These are phyloP conservation scores for Calvadosia cruxmelitensis DNA, from an alignment of 30 jellyfish, hydroid and myxozoan genomes.

Conservation along the genomic window DNA sequence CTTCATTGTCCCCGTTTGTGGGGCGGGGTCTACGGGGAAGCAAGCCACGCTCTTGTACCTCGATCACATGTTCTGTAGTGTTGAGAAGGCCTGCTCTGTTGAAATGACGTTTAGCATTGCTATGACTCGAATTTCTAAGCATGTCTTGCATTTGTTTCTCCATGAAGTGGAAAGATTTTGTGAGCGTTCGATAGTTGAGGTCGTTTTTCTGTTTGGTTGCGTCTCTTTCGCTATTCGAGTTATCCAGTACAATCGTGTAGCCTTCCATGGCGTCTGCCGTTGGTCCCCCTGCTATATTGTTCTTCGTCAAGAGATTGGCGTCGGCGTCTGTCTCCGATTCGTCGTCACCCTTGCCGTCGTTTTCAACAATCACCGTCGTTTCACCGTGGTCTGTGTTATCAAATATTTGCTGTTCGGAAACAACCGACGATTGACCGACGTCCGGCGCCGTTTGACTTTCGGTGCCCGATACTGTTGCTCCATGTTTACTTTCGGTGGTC, in stretches of 20 bases:
- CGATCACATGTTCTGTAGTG: no score
- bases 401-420: conserved; percentile 9
- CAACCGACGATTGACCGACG: background rate
- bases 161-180: background rate
- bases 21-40: no score
- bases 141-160: background rate
- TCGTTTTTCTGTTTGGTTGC: background rate
- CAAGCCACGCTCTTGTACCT: no score
- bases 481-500: no score
- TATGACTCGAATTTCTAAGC: no score
- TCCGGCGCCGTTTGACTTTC: background rate
- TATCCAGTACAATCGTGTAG: conserved; percentile 10
- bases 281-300: conserved; percentile 14
- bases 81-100: no score
- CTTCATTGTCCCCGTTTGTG: no score
- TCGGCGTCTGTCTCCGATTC: conserved; percentile 17
- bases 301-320: background rate
- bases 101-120: no score
- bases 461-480: background rate
- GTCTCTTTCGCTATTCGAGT: background rate
- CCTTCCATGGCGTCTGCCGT: conserved; percentile 2
- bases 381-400: conserved; percentile 20
- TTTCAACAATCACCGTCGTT: conserved; percentile 37
- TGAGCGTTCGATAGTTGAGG: background rate
- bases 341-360: conserved; percentile 30